Percentiles rank a stretch among this genome's conserved stretches.
Conservation (phyloP, 2,888 invertebrate genomes). For the Rutpela maculata region DNA sequence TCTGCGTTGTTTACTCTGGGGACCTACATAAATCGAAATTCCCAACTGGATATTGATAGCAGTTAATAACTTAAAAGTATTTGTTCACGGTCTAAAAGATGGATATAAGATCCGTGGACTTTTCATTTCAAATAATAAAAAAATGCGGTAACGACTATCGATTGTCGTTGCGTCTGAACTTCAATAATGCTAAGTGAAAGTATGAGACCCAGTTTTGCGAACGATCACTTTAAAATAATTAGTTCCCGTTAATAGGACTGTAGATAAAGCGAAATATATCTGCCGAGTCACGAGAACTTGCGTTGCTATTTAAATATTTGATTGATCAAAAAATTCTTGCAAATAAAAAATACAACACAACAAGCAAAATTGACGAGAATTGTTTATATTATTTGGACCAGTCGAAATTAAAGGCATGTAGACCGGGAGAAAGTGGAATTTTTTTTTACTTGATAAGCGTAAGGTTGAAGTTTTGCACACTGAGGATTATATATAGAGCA, state of each 20-base stretch:
- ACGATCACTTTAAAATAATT: background rate
- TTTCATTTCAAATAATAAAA: slow-evolving; percentile 21
- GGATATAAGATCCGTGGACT: background rate
- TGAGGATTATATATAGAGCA: too few relatives aligned
- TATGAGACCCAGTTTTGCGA: slow-evolving; percentile 19
- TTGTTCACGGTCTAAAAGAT: slow-evolving; percentile 22
- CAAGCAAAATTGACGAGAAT: too few relatives aligned
- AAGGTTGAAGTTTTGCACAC: too few relatives aligned
- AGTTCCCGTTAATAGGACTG: background rate
- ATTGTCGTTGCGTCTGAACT: slow-evolving; percentile 6
- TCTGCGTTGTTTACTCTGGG: background rate
- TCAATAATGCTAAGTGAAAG: slow-evolving; percentile 23
- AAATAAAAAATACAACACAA: too few relatives aligned
- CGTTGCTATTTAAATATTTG: too few relatives aligned
- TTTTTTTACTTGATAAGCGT: too few relatives aligned
- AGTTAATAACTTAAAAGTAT: background rate
- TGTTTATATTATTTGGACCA: too few relatives aligned
- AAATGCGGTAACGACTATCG: slow-evolving; percentile 11
- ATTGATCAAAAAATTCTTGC: too few relatives aligned
- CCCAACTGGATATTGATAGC: background rate
- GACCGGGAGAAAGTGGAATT: too few relatives aligned
- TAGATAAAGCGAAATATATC: too few relatives aligned
- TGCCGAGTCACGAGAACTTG: too few relatives aligned
- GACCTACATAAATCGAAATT: background rate
- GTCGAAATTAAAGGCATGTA: too few relatives aligned